Percentiles rank a stretch among this genome's conserved stretches.
These are phyloP conservation scores for Grapholita molesta DNA, from an alignment of 1,140 invertebrate genomes.

Conservation along the genomic window DNA sequence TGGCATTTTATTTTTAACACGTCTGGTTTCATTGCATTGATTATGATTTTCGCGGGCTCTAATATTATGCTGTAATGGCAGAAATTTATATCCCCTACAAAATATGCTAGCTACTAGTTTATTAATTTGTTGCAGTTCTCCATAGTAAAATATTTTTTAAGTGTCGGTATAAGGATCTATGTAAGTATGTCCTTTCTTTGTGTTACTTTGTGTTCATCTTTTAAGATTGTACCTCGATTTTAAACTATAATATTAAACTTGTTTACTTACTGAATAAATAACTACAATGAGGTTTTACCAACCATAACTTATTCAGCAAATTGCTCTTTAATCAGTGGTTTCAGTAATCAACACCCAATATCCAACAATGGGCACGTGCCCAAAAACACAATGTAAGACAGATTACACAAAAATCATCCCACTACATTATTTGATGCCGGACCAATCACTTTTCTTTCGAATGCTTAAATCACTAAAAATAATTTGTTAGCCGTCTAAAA, in stretches of 20 bases:
- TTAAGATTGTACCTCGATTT: no score
- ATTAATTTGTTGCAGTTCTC: no score
- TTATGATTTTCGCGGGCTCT: conserved; percentile 62
- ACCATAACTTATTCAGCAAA: conserved; percentile 12
- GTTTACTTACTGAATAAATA: background rate
- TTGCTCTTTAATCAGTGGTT: conserved; percentile 12
- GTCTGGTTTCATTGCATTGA: conserved; percentile 63
- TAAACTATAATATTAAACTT: background rate
- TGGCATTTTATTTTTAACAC: conserved; percentile 60
- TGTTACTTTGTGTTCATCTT: no score
- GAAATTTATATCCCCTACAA: conserved; percentile 53
- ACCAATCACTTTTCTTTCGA: conserved; percentile 41
- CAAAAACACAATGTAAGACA: conserved; percentile 51
- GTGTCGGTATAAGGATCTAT: no score
- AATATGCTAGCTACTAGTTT: no score
- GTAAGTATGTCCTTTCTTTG: no score
- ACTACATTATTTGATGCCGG: conserved; percentile 45
- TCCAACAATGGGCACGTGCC: conserved; percentile 25
- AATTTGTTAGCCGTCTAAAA: background rate
- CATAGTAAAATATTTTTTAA: no score
- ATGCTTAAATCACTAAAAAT: conserved; percentile 39
- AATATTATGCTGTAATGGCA: conserved; percentile 46
- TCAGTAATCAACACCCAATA: conserved; percentile 26
- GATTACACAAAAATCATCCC: conserved; percentile 48
- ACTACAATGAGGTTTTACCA: background rate